These are phyloP conservation scores for Eumerus sabulonum DNA, from an alignment of 2,888 invertebrate genomes.

Conservation along the genomic window DNA sequence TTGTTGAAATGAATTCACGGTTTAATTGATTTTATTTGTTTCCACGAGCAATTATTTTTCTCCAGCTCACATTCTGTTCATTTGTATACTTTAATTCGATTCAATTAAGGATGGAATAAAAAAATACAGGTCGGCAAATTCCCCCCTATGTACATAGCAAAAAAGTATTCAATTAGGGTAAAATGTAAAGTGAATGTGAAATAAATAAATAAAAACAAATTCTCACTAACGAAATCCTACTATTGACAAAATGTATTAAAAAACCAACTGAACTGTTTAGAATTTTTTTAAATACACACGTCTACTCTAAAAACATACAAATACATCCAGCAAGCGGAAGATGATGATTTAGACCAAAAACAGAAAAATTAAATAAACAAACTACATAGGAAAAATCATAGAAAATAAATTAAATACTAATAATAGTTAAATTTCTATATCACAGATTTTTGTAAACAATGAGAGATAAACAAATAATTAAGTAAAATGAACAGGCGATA, in stretches of 20 bases:
- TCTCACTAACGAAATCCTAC: neutral
- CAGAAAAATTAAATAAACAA: slow-evolving; percentile 27
- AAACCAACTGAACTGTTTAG: no score
- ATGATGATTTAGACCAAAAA: slow-evolving; percentile 8
- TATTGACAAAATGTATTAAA: no score
- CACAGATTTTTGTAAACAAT: slow-evolving; percentile 55
- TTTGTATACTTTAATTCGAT: slow-evolving; percentile 2
- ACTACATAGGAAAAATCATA: neutral
- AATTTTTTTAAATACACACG: no score
- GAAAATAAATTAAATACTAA: neutral
- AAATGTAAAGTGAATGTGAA: neutral
- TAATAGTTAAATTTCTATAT: slow-evolving; percentile 45
- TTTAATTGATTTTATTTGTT: slow-evolving; percentile 5
- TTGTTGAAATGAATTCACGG: slow-evolving; percentile 29
- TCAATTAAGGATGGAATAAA: neutral
- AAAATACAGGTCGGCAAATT: neutral
- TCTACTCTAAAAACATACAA: no score
- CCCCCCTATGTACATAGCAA: neutral
- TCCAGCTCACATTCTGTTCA: neutral
- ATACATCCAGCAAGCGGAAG: no score
- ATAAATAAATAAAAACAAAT: no score
- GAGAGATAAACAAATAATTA: slow-evolving; percentile 18
- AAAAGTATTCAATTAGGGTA: slow-evolving; percentile 8
- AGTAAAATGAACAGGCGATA: neutral
- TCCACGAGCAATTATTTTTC: slow-evolving; percentile 1